Percentiles rank a stretch among this genome's conserved stretches.
Conservation (phyloP, 2,113 vertebrate species). For the Thinocorus orbignyianus region DNA sequence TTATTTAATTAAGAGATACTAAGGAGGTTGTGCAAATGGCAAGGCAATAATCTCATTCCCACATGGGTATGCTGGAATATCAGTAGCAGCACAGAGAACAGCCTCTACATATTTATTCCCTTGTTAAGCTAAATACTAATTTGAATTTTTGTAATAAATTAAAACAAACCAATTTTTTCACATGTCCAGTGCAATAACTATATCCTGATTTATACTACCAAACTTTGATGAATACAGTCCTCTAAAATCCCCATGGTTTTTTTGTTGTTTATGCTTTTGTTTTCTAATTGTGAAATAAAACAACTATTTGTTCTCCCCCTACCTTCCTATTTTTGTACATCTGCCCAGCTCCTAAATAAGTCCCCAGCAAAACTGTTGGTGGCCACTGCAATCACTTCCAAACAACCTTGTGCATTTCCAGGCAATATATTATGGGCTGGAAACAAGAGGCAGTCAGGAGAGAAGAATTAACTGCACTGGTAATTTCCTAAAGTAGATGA, state of each 20-base stretch:
- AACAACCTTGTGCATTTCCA: neutral
- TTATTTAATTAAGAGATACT: slow-evolving; percentile 39
- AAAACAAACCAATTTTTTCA: neutral
- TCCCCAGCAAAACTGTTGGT: neutral
- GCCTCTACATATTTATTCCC: neutral
- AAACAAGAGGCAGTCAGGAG: neutral
- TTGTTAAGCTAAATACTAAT: neutral
- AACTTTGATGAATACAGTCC: neutral
- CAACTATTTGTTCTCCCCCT: neutral
- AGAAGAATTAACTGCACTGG: neutral
- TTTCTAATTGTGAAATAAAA: neutral
- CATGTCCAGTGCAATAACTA: neutral
- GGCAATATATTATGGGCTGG: neutral
- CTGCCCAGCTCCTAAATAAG: neutral
- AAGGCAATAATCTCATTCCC: neutral
- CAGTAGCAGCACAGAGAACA: neutral
- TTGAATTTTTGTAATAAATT: neutral
- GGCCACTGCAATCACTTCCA: neutral
- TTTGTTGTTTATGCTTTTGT: neutral
- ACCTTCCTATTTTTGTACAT: neutral
- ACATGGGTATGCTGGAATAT: neutral
- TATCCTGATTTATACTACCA: neutral
- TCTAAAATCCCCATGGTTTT: neutral
- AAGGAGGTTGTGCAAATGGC: neutral
- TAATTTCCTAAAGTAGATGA: neutral